Conservation (phyloP, 2,888 invertebrate genomes). For the Tiphia femorata region DNA sequence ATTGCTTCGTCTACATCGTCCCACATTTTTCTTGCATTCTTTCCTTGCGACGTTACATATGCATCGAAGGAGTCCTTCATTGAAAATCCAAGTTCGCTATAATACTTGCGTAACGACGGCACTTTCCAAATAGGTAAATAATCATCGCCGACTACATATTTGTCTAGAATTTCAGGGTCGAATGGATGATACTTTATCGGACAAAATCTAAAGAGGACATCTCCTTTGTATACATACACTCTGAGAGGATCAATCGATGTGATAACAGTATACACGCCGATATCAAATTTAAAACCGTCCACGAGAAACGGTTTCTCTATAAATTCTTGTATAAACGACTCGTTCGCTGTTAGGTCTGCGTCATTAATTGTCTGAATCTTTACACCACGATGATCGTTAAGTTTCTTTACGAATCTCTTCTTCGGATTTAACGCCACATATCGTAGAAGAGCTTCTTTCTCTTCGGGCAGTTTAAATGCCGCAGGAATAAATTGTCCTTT, state of each 20-base stretch:
- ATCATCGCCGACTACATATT: slow-evolving; percentile 95
- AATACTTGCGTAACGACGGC: slow-evolving; percentile 80
- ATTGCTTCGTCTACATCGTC: slow-evolving; percentile 84
- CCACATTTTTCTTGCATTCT: slow-evolving; percentile 84
- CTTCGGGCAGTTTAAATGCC: slow-evolving; percentile 88
- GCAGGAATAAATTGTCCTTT: slow-evolving; percentile 84
- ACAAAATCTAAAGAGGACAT: slow-evolving; percentile 92
- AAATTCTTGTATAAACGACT: slow-evolving; percentile 92
- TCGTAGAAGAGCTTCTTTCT: slow-evolving; percentile 78
- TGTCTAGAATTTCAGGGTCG: slow-evolving; percentile 81
- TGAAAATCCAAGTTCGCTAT: slow-evolving; percentile 79
- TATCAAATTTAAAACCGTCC: slow-evolving; percentile 95
- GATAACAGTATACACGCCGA: slow-evolving; percentile 92
- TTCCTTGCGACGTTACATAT: slow-evolving; percentile 76
- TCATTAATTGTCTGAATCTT: slow-evolving; percentile 78
- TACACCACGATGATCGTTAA: slow-evolving; percentile 92
- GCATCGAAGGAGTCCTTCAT: slow-evolving; percentile 91
- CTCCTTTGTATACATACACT: slow-evolving; percentile 90
- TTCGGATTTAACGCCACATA: slow-evolving; percentile 78
- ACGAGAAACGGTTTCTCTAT: slow-evolving; percentile 89
- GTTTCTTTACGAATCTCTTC: slow-evolving; percentile 89
- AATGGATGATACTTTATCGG: slow-evolving; percentile 92
- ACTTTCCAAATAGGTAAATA: slow-evolving; percentile 96
- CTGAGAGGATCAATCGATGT: slow-evolving; percentile 93
- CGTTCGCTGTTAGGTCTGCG: slow-evolving; percentile 78